Percentiles rank a stretch among this genome's conserved stretches.
These are phyloP conservation scores for Alviniconcha strummeri DNA, from an alignment of 2,888 invertebrate species.

Conservation along the genomic window DNA sequence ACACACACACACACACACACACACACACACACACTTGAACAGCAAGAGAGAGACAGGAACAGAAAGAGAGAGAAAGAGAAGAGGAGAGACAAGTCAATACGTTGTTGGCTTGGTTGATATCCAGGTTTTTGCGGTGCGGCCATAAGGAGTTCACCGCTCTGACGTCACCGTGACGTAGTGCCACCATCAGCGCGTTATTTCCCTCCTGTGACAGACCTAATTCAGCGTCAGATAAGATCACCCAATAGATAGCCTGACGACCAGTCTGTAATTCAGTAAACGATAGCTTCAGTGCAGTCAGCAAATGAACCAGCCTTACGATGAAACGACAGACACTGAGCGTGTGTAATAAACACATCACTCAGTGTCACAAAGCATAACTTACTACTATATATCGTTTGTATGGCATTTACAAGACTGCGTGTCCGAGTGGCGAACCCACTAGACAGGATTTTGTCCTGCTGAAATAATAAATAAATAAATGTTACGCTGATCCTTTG, in stretches of 20 bases:
- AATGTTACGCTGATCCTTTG: too few relatives aligned
- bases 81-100: conserved; percentile 38
- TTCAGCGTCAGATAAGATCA: too few relatives aligned
- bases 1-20: conserved; percentile 9
- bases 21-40: not conserved
- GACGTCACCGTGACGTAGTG: conserved; percentile 54
- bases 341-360: too few relatives aligned
- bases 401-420: too few relatives aligned
- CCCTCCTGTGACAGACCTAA: conserved; percentile 49
- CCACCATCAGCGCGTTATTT: conserved; percentile 56
- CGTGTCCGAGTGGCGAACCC: too few relatives aligned
- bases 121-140: conserved; percentile 49
- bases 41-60: not conserved
- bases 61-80: not conserved
- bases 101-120: conserved; percentile 56
- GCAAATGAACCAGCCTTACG: too few relatives aligned
- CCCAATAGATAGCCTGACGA: not conserved
- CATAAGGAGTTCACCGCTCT: conserved; percentile 57
- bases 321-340: too few relatives aligned
- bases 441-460: too few relatives aligned
- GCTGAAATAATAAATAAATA: too few relatives aligned
- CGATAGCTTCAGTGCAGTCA: too few relatives aligned
- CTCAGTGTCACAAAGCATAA: too few relatives aligned
- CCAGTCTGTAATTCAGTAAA: not conserved
- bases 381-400: too few relatives aligned